Evolutionary conservation across 2,797 vertebrate species (phyloP).

Genomic region (Gorsachius magnificus): DNA sequence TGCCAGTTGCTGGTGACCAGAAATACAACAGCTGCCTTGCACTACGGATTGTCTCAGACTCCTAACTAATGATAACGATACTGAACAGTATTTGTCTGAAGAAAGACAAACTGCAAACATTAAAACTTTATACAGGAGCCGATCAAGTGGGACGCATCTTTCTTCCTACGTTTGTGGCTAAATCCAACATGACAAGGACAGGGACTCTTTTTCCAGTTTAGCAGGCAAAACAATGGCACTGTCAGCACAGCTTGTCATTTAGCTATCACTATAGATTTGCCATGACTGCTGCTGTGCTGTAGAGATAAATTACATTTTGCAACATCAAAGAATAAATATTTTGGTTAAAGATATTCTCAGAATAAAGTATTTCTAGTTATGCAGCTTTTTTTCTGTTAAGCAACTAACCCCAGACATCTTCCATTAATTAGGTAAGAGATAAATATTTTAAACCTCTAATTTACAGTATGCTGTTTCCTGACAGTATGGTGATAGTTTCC

Average conservation of each 20-base stretch:
- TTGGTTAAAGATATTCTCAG: background rate
- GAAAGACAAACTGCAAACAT: background rate
- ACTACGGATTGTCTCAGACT: background rate
- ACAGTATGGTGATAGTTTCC: background rate
- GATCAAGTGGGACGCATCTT: background rate
- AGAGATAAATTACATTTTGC: background rate
- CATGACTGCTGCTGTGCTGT: background rate
- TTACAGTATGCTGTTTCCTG: background rate
- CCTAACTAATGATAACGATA: background rate
- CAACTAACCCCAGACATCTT: background rate
- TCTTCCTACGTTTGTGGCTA: background rate
- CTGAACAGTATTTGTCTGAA: background rate
- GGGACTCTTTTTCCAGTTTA: background rate
- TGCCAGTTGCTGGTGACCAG: background rate
- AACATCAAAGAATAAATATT: background rate
- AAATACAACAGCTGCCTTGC: background rate
- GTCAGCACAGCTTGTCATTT: background rate
- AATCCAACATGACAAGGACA: background rate
- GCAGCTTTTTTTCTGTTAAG: background rate
- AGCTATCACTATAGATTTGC: background rate
- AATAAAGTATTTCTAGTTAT: constrained; percentile 43
- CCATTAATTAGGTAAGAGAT: background rate
- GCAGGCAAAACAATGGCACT: background rate
- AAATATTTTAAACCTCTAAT: background rate
- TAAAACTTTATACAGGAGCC: background rate